A percentile compares a stretch with the other conserved stretches of the same genome.
phyloP scores from a whole-genome alignment of 2,797 vertebrate genomes.

The Mormyrus hasselquistii region DNA sequence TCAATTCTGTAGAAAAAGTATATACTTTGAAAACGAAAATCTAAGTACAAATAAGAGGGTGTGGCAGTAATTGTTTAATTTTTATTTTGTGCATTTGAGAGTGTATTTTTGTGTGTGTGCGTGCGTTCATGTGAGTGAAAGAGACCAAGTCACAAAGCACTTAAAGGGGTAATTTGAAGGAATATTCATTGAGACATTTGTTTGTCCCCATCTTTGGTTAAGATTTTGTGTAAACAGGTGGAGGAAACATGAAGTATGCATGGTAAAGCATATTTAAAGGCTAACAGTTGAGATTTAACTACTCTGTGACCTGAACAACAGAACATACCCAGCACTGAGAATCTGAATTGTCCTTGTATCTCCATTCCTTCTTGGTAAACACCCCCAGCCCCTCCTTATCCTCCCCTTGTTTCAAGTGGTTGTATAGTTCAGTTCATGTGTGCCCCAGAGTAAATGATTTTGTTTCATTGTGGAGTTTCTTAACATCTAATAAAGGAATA shows the following conservation, averaged over 20 bases:
- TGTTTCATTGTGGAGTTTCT: conserved; percentile 99
- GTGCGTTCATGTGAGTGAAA: conserved; percentile 38
- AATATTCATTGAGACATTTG: conserved; percentile 58
- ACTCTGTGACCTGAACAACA: conserved; percentile 71
- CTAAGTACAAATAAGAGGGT: conserved; percentile 31
- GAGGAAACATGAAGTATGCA: conserved; percentile 45
- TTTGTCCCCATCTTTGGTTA: conserved; percentile 46
- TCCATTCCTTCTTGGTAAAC: conserved; percentile 69
- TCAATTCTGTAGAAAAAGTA: conserved; percentile 34
- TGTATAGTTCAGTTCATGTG: conserved; percentile 90
- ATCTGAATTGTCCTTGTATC: conserved; percentile 54
- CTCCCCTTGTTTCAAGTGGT: conserved; percentile 64
- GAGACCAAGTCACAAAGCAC: conserved; percentile 62
- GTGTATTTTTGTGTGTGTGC: neutral
- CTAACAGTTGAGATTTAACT: conserved; percentile 41
- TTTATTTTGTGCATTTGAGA: conserved; percentile 26
- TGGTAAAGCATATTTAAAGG: conserved; percentile 44
- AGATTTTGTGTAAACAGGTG: conserved; percentile 54
- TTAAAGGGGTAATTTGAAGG: conserved; percentile 59
- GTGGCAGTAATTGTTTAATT: conserved; percentile 34
- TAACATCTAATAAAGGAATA: conserved; percentile 97
- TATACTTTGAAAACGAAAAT: conserved; percentile 32
- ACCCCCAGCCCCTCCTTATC: conserved; percentile 30
- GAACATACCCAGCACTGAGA: conserved; percentile 71
- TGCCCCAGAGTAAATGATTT: conserved; percentile 87